A percentile compares a stretch with the other conserved stretches of the same genome.
phyloP scores from a whole-genome alignment of 2,888 invertebrate species.

The Aricia artaxerxes region DNA sequence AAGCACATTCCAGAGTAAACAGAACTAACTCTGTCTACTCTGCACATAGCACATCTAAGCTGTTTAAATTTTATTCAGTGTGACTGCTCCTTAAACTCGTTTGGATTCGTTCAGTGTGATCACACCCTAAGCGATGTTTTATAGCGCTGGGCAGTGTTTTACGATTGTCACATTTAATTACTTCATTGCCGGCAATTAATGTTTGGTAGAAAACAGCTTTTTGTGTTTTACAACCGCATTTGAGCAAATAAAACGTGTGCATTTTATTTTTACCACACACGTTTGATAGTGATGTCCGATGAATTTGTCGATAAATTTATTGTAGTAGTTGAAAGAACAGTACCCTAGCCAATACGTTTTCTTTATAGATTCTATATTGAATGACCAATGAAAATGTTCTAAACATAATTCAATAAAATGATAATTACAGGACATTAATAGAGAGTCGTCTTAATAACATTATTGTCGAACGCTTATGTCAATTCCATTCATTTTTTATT shows the following conservation, averaged over 20 bases:
- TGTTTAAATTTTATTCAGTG: neutral
- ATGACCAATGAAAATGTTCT: no score
- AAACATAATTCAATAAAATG: no score
- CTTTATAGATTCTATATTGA: no score
- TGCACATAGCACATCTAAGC: no score
- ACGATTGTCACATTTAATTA: conserved; percentile 80
- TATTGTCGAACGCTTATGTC: no score
- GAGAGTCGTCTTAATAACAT: no score
- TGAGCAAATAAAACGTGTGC: conserved; percentile 74
- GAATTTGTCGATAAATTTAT: conserved; percentile 48
- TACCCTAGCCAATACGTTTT: no score
- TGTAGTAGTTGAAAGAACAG: conserved; percentile 31
- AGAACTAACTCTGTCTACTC: no score
- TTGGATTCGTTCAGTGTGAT: conserved; percentile 34
- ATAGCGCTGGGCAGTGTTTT: conserved; percentile 67
- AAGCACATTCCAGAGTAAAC: no score
- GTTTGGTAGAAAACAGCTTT: conserved; percentile 74
- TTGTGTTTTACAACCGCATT: conserved; percentile 73
- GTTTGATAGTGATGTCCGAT: conserved; percentile 62
- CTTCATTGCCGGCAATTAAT: conserved; percentile 79
- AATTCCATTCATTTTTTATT: no score
- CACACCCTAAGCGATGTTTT: conserved; percentile 69
- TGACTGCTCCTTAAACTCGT: neutral
- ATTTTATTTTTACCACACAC: conserved; percentile 78
- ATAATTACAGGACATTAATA: no score